phyloP scores from a whole-genome alignment of 1,140 invertebrate species.

The Mizuhopecten yessoensis region DNA sequence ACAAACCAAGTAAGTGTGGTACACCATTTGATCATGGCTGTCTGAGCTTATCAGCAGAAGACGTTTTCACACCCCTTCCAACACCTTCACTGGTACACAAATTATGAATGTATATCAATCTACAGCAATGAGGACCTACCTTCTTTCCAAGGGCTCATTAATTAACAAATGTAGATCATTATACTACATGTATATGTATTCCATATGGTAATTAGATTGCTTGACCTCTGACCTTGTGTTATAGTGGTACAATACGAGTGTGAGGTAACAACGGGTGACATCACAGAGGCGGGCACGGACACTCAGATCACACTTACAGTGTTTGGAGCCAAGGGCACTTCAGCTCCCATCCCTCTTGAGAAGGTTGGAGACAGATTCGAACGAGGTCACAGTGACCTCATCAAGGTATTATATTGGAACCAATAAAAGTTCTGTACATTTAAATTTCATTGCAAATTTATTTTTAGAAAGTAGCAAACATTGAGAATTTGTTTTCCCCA shows the following conservation, averaged over 20 bases:
- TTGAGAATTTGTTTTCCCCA: background rate
- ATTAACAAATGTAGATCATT: no score
- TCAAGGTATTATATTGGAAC: conserved; percentile 74
- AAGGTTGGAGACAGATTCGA: conserved; percentile 82
- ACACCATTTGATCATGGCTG: background rate
- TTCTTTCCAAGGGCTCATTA: no score
- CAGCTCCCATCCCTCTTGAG: conserved; percentile 75
- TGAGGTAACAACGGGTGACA: conserved; percentile 83
- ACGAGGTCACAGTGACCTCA: conserved; percentile 78
- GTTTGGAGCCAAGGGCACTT: conserved; percentile 80
- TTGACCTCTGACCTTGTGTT: conserved; percentile 53
- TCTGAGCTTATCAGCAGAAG: no score
- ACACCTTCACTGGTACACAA: no score
- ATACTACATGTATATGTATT: no score
- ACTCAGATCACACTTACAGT: conserved; percentile 81
- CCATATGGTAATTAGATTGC: no score
- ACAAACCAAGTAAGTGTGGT: conserved; percentile 79
- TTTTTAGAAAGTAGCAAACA: no score
- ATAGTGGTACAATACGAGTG: conserved; percentile 83
- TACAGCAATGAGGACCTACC: no score
- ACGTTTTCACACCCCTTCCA: no score
- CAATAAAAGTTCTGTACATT: background rate
- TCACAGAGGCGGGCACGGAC: conserved; percentile 83
- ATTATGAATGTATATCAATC: no score
- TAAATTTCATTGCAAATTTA: no score